phyloP scores from a whole-genome alignment of 1,140 invertebrate genomes.

The Augochlora pura region DNA sequence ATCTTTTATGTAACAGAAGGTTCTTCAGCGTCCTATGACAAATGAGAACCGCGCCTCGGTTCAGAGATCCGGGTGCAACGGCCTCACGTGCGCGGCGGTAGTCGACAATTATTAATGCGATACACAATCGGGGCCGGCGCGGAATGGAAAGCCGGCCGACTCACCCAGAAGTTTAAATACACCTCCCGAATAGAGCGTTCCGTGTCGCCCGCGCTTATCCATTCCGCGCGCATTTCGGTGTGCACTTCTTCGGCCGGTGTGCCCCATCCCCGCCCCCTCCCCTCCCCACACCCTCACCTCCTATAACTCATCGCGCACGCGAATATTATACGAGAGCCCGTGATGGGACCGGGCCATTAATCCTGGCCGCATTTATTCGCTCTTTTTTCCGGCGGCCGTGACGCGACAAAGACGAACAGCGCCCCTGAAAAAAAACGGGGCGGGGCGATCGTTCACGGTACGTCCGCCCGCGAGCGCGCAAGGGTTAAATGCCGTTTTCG shows the following conservation, averaged over 20 bases:
- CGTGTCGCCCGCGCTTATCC: constrained; percentile 8
- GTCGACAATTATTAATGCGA: constrained; percentile 23
- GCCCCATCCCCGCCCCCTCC: too few species aligned
- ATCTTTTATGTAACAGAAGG: not conserved
- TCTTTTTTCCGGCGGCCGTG: not conserved
- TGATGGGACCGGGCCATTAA: not conserved
- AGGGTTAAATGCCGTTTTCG: too few species aligned
- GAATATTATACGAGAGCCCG: not conserved
- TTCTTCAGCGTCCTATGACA: constrained; percentile 9
- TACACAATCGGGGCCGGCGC: constrained; percentile 19
- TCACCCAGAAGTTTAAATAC: constrained; percentile 9
- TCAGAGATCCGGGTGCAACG: constrained; percentile 14
- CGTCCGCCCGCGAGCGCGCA: too few species aligned
- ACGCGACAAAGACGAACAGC: too few species aligned
- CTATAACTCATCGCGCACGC: constrained; percentile 9
- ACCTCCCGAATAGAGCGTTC: not conserved
- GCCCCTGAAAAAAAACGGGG: too few species aligned
- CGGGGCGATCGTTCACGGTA: too few species aligned
- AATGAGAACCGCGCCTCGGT: constrained; percentile 22
- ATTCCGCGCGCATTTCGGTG: constrained; percentile 5
- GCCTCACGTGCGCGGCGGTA: constrained; percentile 2
- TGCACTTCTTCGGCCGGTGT: not conserved
- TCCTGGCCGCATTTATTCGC: not conserved
- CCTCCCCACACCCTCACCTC: too few species aligned
- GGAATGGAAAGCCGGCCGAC: constrained; percentile 7